Conservation (phyloP, 2,797 vertebrate genomes). For the Rallus crepitans region DNA sequence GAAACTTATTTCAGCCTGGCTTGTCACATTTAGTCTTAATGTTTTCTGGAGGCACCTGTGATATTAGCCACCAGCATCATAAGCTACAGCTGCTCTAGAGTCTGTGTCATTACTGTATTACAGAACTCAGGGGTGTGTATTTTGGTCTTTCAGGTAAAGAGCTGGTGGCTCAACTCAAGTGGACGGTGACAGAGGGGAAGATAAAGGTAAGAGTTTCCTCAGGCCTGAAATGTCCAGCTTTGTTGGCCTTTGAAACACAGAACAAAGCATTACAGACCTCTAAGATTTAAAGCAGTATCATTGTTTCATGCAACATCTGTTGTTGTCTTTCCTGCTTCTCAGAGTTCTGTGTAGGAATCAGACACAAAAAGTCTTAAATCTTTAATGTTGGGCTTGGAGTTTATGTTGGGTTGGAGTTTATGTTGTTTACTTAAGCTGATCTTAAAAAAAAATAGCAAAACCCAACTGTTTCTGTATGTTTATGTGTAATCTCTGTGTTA, state of each 20-base stretch:
- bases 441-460: background rate
- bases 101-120: accelerated
- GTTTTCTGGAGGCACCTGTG: background rate
- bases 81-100: background rate
- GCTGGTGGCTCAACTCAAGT: accelerated
- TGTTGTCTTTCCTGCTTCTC: background rate
- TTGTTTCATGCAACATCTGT: accelerated
- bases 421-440: background rate
- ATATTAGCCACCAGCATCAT: accelerated
- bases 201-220: background rate
- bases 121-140: accelerated
- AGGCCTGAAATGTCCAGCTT: background rate
- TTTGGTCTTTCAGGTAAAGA: background rate
- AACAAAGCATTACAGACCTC: accelerated
- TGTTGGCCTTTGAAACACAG: background rate
- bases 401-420: background rate
- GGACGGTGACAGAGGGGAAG: background rate
- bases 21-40: background rate
- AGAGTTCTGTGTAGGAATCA: accelerated
- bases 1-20: background rate
- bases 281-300: background rate
- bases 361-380: background rate
- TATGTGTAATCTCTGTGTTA: accelerated
- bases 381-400: background rate
- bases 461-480: background rate